These are phyloP conservation scores for Athalia rosae DNA, from an alignment of 2,888 invertebrate species.

Conservation along the genomic window DNA sequence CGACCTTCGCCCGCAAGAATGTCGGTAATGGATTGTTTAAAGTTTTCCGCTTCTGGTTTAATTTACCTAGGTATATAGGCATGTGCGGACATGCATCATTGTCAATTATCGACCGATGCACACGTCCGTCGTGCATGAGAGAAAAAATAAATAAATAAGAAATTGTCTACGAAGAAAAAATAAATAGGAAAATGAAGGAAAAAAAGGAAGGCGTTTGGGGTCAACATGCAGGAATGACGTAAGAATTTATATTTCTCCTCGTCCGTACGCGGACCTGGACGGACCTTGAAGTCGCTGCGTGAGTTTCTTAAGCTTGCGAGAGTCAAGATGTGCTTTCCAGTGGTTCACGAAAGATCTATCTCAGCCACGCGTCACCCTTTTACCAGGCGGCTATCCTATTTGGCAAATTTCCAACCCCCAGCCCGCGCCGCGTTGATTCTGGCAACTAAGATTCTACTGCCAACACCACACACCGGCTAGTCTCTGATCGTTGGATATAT, in stretches of 20 bases:
- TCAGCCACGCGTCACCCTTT: constrained; percentile 37
- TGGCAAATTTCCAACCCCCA: constrained; percentile 37
- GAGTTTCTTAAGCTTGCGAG: background rate
- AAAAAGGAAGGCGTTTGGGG: background rate
- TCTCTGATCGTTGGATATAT: constrained; percentile 29
- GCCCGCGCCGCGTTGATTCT: constrained; percentile 9
- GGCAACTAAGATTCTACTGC: constrained; percentile 17
- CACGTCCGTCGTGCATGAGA: background rate
- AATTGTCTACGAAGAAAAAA: background rate
- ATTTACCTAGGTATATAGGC: background rate
- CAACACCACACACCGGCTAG: constrained; percentile 14
- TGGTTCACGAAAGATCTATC: constrained; percentile 43
- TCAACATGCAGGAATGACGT: constrained; percentile 14
- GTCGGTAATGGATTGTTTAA: background rate
- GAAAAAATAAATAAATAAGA: background rate
- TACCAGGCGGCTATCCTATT: constrained; percentile 37
- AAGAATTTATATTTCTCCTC: constrained; percentile 26
- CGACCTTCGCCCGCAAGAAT: constrained; percentile 30
- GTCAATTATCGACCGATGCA: background rate
- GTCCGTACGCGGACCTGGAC: background rate
- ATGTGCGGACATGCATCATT: background rate
- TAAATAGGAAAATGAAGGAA: background rate
- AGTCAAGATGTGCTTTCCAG: constrained; percentile 33
- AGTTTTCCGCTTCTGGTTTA: constrained; percentile 1
- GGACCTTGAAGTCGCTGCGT: constrained; percentile 27